phyloP scores from a whole-genome alignment of 53 echinoderm and acorn worm species.

The Actinopyga echinites region DNA sequence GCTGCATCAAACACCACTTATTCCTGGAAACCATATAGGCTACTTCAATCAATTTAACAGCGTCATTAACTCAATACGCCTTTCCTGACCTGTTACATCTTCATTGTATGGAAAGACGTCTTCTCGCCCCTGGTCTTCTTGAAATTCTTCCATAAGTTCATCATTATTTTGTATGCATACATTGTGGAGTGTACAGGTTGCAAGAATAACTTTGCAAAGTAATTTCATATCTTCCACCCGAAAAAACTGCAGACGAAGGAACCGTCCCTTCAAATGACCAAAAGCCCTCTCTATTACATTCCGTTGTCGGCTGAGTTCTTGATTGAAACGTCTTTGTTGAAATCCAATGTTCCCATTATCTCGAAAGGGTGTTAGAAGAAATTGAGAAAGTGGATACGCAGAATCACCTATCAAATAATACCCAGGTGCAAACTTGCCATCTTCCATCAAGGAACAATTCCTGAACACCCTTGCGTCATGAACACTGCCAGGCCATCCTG shows the following conservation, averaged over 20 bases:
- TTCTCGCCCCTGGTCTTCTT: no score
- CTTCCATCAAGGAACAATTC: not conserved
- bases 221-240: no score
- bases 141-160: no score
- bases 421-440: not conserved
- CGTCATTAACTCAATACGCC: no score
- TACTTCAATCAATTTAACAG: no score
- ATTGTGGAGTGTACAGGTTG: no score
- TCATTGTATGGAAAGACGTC: no score
- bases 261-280: conserved; percentile 15
- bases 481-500: conserved; percentile 20
- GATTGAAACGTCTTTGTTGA: not conserved
- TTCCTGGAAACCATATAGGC: no score
- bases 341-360: not conserved
- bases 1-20: no score
- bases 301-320: not conserved
- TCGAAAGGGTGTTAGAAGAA: not conserved
- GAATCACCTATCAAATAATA: not conserved
- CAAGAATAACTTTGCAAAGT: no score
- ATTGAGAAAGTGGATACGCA: not conserved
- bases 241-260: not conserved
- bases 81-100: no score
- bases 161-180: no score
- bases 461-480: conserved; percentile 17
- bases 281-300: conserved; percentile 8